phyloP scores from a whole-genome alignment of 2,888 invertebrate species.

The Cybosia mesomella region DNA sequence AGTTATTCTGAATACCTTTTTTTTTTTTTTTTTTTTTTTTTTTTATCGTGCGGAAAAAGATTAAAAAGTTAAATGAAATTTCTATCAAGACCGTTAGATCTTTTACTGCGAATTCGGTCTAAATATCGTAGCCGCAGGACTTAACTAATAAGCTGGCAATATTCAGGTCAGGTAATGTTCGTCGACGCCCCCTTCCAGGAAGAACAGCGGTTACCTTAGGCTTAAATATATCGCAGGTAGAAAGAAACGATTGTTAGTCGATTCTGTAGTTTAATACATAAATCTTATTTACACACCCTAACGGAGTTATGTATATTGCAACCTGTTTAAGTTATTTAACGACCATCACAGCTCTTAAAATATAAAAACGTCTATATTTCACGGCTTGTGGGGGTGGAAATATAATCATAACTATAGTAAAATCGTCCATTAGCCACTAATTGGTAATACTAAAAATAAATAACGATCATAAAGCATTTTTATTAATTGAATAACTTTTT shows the following conservation, averaged over 20 bases:
- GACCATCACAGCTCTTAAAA: not conserved
- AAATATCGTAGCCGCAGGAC: conserved; percentile 20
- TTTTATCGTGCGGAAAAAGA: too few relatives aligned
- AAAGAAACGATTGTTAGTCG: not conserved
- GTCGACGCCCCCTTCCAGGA: conserved; percentile 43
- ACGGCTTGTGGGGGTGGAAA: not conserved
- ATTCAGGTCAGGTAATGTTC: conserved; percentile 41
- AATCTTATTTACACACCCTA: not conserved
- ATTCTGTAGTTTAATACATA: not conserved
- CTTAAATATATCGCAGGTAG: conserved; percentile 36
- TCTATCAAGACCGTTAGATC: conserved; percentile 1
- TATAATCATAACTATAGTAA: not conserved
- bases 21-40: too few relatives aligned
- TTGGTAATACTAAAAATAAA: not conserved
- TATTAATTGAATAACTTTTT: not conserved
- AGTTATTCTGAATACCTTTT: not conserved
- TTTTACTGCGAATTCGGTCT: conserved; percentile 19
- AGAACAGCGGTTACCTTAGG: conserved; percentile 27
- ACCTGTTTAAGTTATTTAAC: not conserved
- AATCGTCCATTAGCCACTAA: not conserved
- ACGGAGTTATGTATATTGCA: not conserved
- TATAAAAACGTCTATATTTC: too few relatives aligned
- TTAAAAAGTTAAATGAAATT: not conserved
- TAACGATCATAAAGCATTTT: not conserved
- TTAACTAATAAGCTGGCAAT: conserved; percentile 25